Evolutionary conservation across 2,888 invertebrate genomes (phyloP).

Genomic region (Eristalis tenax): DNA sequence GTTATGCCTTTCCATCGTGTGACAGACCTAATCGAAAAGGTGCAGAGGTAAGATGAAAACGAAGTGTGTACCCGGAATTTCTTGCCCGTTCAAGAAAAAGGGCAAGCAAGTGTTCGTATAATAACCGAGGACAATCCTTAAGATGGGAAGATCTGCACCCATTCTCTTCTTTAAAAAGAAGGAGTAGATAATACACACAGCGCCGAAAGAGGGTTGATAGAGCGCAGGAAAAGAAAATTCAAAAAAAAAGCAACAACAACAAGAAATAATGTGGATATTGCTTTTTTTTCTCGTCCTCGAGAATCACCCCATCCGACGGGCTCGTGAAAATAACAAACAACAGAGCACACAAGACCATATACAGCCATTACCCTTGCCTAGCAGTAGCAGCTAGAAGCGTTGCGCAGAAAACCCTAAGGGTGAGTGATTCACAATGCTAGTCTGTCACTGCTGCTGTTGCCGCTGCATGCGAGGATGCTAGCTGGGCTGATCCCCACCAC

Average conservation of each 20-base stretch:
- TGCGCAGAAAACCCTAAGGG: conserved; percentile 49
- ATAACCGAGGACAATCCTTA: conserved; percentile 36
- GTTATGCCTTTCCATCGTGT: conserved; percentile 5
- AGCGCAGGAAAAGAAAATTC: conserved; percentile 44
- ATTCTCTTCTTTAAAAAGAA: conserved; percentile 27
- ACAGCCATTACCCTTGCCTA: conserved; percentile 65
- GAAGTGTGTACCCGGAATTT: conserved; percentile 31
- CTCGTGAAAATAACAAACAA: conserved; percentile 65
- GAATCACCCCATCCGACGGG: conserved; percentile 53
- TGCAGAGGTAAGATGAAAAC: conserved; percentile 46
- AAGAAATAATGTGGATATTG: conserved; percentile 61
- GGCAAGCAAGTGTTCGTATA: conserved; percentile 29
- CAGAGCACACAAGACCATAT: conserved; percentile 41
- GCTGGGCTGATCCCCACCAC: conserved; percentile 4
- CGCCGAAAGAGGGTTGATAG: conserved; percentile 47
- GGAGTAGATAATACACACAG: conserved; percentile 35
- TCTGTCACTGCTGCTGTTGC: conserved; percentile 38
- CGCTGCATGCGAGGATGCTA: conserved; percentile 57
- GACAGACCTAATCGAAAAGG: conserved; percentile 49
- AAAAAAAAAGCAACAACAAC: conserved; percentile 14
- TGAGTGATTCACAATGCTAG: conserved; percentile 61
- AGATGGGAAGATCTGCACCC: conserved; percentile 51
- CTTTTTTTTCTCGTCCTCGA: conserved; percentile 40
- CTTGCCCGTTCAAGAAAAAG: conserved; percentile 44
- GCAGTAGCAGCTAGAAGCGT: not conserved